These are phyloP conservation scores for Rhamphomyia laevipes DNA, from an alignment of 2,888 invertebrate species.

Conservation along the genomic window DNA sequence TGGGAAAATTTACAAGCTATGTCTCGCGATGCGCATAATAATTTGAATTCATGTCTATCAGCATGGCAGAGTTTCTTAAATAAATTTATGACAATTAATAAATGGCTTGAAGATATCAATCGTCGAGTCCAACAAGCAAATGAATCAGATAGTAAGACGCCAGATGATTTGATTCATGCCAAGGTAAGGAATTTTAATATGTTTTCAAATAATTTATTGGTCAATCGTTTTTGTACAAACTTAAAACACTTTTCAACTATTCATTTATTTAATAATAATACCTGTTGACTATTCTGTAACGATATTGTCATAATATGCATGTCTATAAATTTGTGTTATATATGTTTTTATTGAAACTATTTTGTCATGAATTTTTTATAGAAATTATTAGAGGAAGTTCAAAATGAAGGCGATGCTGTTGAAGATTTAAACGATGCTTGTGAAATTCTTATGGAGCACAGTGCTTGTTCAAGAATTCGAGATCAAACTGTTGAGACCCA, in stretches of 20 bases:
- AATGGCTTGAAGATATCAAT: slow-evolving; percentile 62
- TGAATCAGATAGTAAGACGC: slow-evolving; percentile 61
- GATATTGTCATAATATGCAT: too few species aligned
- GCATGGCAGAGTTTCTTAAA: slow-evolving; percentile 73
- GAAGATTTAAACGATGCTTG: slow-evolving; percentile 81
- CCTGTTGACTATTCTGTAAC: too few species aligned
- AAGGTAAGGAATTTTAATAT: slow-evolving; percentile 41
- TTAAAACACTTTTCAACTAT: not conserved
- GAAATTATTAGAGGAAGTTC: slow-evolving; percentile 62
- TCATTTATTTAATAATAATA: not conserved
- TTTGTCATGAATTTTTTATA: slow-evolving; percentile 9
- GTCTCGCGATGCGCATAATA: slow-evolving; percentile 63
- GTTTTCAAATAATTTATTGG: not conserved
- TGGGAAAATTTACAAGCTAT: slow-evolving; percentile 71
- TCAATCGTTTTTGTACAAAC: not conserved
- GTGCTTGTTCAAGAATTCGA: slow-evolving; percentile 72
- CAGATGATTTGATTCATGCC: slow-evolving; percentile 65
- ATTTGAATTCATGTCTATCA: slow-evolving; percentile 60
- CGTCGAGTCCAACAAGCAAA: slow-evolving; percentile 51
- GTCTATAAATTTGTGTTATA: too few species aligned
- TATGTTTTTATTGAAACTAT: not conserved
- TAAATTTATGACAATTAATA: slow-evolving; percentile 58
- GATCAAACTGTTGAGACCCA: slow-evolving; percentile 79
- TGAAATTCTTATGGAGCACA: slow-evolving; percentile 74
- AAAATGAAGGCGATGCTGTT: slow-evolving; percentile 60